Percentiles rank a stretch among this genome's conserved stretches.
Evolutionary conservation across 2,113 vertebrate species (phyloP).

Genomic region (Machaerirhynchus nigripectus): DNA sequence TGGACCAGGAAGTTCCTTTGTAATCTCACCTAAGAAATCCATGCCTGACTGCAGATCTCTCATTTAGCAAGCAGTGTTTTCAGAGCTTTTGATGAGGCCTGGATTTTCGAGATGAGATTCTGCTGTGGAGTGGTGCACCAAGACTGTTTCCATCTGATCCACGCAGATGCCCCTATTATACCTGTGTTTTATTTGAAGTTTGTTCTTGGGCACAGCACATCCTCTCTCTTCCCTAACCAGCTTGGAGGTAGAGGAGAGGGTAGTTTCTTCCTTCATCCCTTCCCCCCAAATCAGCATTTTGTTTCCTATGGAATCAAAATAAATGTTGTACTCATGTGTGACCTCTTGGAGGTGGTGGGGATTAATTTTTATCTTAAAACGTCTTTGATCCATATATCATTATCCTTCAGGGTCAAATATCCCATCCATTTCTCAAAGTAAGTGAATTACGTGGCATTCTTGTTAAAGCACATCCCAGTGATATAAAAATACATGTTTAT

Average conservation of each 20-base stretch:
- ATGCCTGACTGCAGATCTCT: neutral
- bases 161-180: neutral
- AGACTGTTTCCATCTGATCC: neutral
- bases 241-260: neutral
- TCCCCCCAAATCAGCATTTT: neutral
- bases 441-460: neutral
- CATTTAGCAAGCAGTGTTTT: neutral
- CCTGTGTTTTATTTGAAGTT: neutral
- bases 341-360: neutral
- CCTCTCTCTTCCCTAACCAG: neutral
- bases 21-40: neutral
- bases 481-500: neutral
- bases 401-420: neutral
- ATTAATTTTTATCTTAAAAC: neutral
- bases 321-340: neutral
- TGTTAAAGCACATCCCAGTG: neutral
- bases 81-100: neutral
- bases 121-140: neutral
- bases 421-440: neutral
- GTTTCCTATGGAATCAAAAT: neutral
- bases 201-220: neutral
- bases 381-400: neutral
- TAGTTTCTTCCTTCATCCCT: neutral
- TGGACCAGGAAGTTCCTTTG: neutral
- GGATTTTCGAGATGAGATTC: neutral